phyloP scores from a whole-genome alignment of 2,888 invertebrate genomes.

The Zaprionus obscuricornis region DNA sequence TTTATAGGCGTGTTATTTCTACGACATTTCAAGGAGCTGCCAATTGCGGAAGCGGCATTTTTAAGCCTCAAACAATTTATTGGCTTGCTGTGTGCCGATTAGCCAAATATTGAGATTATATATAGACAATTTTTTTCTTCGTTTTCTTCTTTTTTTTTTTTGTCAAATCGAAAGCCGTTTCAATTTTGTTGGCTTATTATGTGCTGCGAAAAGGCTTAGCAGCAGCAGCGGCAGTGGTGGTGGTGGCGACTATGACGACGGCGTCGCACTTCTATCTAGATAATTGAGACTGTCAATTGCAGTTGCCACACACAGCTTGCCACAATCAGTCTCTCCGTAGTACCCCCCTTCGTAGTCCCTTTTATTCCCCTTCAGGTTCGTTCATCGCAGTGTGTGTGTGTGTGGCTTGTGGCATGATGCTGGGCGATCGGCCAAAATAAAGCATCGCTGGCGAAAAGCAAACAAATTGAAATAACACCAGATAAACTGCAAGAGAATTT shows the following conservation, averaged over 20 bases:
- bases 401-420: conserved; percentile 14
- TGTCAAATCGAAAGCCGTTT: conserved; percentile 49
- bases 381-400: conserved; percentile 1
- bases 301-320: conserved; percentile 8
- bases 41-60: conserved; percentile 34
- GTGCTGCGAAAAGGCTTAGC: conserved; percentile 60
- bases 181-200: conserved; percentile 49
- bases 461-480: conserved; percentile 71
- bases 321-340: background rate
- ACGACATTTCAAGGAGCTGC: conserved; percentile 32
- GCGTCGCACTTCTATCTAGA: conserved; percentile 20
- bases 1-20: conserved; percentile 64
- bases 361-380: too few relatives aligned
- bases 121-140: too few relatives aligned
- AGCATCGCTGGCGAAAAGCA: conserved; percentile 41
- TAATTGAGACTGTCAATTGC: conserved; percentile 57
- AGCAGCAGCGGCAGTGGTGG: background rate
- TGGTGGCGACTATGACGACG: too few relatives aligned
- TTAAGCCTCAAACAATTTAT: conserved; percentile 71
- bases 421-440: conserved; percentile 59
- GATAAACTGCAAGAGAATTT: conserved; percentile 35
- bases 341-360: too few relatives aligned
- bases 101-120: conserved; percentile 69
- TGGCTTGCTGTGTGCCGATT: conserved; percentile 73
- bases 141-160: background rate